Evolutionary conservation across 2,113 vertebrate species (phyloP).

Genomic region (Lasiurus cinereus): DNA sequence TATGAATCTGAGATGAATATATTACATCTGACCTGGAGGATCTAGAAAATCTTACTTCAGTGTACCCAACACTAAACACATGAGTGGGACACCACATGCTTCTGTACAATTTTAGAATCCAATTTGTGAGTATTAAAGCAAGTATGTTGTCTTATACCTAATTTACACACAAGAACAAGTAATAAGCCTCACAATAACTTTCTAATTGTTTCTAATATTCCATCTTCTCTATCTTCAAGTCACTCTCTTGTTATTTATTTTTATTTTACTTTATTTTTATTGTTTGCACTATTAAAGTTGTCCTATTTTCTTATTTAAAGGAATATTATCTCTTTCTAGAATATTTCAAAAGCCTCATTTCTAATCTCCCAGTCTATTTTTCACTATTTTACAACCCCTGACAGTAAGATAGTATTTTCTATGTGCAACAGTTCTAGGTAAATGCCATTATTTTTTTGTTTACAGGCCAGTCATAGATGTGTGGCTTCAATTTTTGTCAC

Average conservation of each 20-base stretch:
- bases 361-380: neutral
- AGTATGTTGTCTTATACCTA: neutral
- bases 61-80: neutral
- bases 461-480: neutral
- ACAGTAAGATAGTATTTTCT: neutral
- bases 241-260: neutral
- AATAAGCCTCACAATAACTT: neutral
- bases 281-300: too few species aligned
- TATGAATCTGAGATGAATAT: neutral
- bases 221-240: neutral
- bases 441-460: neutral
- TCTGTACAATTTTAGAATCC: neutral
- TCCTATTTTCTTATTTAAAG: neutral
- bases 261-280: too few species aligned
- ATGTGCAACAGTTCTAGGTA: neutral
- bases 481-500: neutral
- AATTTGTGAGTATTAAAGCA: neutral
- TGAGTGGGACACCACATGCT: neutral
- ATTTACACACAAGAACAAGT: neutral
- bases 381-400: neutral
- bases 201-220: neutral
- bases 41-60: neutral
- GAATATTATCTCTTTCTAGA: neutral
- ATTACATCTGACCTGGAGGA: neutral
- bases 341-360: neutral